These are phyloP conservation scores for Drosophila meridionalis DNA, from an alignment of 2,888 invertebrate genomes.

Conservation along the genomic window DNA sequence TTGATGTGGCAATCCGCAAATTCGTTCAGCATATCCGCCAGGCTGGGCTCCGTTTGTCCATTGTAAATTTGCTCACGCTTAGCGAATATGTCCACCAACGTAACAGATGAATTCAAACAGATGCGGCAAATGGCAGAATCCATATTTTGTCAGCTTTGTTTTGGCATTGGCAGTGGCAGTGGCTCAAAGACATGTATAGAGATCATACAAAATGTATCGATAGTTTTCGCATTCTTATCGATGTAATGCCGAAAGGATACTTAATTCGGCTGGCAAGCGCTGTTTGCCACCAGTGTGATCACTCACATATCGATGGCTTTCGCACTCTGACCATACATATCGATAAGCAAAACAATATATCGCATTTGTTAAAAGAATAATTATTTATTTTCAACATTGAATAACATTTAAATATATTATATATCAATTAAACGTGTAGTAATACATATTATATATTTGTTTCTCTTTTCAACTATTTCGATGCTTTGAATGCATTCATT, in stretches of 20 bases:
- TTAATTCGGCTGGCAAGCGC: neutral
- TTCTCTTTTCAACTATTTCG: slow-evolving; percentile 35
- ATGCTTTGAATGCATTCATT: slow-evolving; percentile 49
- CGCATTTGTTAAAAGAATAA: slow-evolving; percentile 65
- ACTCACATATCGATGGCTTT: slow-evolving; percentile 15
- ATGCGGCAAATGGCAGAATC: slow-evolving; percentile 33
- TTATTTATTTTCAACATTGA: slow-evolving; percentile 81
- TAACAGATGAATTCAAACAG: slow-evolving; percentile 28
- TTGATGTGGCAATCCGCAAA: slow-evolving; percentile 35
- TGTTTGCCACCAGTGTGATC: slow-evolving; percentile 23
- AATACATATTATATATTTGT: slow-evolving; percentile 44
- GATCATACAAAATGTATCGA: slow-evolving; percentile 7
- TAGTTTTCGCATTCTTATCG: neutral
- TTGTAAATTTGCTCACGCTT: slow-evolving; percentile 8
- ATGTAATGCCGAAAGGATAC: neutral
- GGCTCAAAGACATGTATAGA: neutral
- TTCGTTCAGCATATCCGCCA: slow-evolving; percentile 53
- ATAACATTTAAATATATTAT: slow-evolving; percentile 65
- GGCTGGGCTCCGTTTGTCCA: slow-evolving; percentile 27
- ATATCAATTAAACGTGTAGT: slow-evolving; percentile 60
- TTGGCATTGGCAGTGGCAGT: neutral
- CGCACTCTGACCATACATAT: slow-evolving; percentile 6
- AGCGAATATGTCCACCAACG: slow-evolving; percentile 43
- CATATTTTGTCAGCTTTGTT: slow-evolving; percentile 22
- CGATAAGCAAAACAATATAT: slow-evolving; percentile 19